Percentiles rank a stretch among this genome's conserved stretches.
These are phyloP conservation scores for Theonella swinhoei DNA, from an alignment of 37 sponge, comb jelly and placozoan species.

Conservation along the genomic window DNA sequence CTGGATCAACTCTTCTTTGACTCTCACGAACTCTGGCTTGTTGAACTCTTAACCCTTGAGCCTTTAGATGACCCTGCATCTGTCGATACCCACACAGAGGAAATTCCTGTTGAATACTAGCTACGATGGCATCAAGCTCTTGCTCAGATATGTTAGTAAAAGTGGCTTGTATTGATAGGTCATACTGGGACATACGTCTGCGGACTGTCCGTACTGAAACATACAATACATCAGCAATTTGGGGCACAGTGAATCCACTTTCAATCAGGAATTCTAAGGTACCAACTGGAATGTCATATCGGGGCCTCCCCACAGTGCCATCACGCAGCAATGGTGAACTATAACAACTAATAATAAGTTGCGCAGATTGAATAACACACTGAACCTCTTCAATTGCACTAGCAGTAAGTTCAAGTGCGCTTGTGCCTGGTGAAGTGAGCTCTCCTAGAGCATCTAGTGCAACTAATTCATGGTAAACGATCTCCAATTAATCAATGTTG, in stretches of 20 bases:
- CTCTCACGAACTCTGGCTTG: conserved; percentile 40
- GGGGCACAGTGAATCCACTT: conserved; percentile 22
- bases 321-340: neutral
- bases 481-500: neutral
- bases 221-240: conserved; percentile 40
- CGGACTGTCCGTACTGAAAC: conserved; percentile 53
- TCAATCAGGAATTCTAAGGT: conserved; percentile 35
- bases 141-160: conserved; percentile 36
- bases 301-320: conserved; percentile 24
- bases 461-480: conserved; percentile 22
- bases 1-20: conserved; percentile 61
- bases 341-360: neutral
- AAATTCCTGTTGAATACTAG: conserved; percentile 15
- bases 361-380: neutral
- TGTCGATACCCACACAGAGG: conserved; percentile 32
- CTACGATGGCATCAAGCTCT: conserved; percentile 43
- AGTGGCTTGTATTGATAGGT: conserved; percentile 12
- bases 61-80: conserved; percentile 28
- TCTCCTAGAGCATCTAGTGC: neutral
- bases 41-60: conserved; percentile 45
- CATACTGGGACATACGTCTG: conserved; percentile 41
- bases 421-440: neutral
- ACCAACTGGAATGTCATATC: conserved; percentile 18
- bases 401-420: neutral
- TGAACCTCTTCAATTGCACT: neutral